Percentiles rank a stretch among this genome's conserved stretches.
phyloP scores from a whole-genome alignment of 2,888 invertebrate genomes.

The Agonopterix heracliana region DNA sequence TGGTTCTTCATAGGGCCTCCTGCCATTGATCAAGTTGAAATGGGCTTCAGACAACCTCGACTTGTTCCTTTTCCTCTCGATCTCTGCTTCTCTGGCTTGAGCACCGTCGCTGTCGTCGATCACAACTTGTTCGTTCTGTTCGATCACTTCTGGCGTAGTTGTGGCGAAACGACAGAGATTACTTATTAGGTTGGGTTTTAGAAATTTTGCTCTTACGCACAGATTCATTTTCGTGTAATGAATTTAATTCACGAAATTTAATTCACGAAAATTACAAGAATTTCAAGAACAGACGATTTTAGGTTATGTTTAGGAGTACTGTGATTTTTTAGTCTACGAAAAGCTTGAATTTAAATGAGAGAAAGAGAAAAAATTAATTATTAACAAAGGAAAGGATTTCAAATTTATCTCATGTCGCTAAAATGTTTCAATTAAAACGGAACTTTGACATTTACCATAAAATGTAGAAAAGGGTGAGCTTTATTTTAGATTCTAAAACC shows the following conservation, averaged over 20 bases:
- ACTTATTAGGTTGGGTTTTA: conserved; percentile 39
- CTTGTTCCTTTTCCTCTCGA: conserved; percentile 79
- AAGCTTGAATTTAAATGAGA: neutral
- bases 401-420: too few species aligned
- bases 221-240: conserved; percentile 45
- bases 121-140: conserved; percentile 48
- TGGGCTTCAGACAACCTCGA: conserved; percentile 79
- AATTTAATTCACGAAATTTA: neutral
- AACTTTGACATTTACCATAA: too few species aligned
- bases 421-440: too few species aligned
- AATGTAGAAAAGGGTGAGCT: too few species aligned
- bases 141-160: conserved; percentile 37
- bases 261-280: neutral
- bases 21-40: conserved; percentile 77
- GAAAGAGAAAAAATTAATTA: too few species aligned
- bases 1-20: conserved; percentile 77
- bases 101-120: conserved; percentile 67
- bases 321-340: neutral
- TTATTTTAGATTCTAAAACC: too few species aligned
- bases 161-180: conserved; percentile 45
- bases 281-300: neutral
- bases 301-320: neutral
- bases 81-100: conserved; percentile 61
- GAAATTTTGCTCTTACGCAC: conserved; percentile 33
- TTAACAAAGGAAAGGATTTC: too few species aligned